Base-by-base conservation (phyloP, 2,113 vertebrate genomes). In the Etheostoma cragini region DNA sequence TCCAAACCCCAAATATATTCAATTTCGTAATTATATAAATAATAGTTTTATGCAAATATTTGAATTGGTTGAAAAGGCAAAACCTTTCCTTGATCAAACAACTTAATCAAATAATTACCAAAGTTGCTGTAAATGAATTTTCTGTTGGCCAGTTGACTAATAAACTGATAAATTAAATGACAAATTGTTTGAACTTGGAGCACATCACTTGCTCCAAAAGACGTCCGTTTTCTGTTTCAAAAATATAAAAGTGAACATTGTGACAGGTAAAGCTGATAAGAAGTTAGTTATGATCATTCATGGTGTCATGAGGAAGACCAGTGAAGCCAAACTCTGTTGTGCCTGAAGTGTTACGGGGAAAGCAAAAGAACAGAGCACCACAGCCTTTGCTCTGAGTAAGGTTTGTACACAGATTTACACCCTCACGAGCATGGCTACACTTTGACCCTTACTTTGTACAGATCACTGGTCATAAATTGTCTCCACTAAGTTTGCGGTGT, bases 401-500 rank as follows among this genome's bases (percentile, higher is more conserved):
- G 33, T 22, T 24, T 57, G n/a, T 6, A 8, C 42, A 17, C 54
- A 42, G 72, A 80, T 71, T 72, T 71, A 69, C 33, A 6, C 73
- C 38, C 38, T 46, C 15, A 6, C 26, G 33, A 70, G 72, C 24
- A 17, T 22, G 8, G 13, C 33, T 70, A 84, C 80, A 77, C 68
- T 15, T 6, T 69, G 56, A 81, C 71, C 78, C 58, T 46, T 4
- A 14, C 60, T 70, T 72, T 49, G 6, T 65, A 67, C 75, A 64
- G 62, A 49, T 78, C 30, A 17, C 45, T 58, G 61, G 1, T 77
- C 64, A 62, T 80, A 82, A 75, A 70, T 76, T 35, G 58, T 30
- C 26, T 15, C n/a, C 12, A 1, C 8, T 53, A 21, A 21, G 17
- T 38, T 26, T 1, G 2, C 60, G 0, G 22, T 78, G 70, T 72